Conservation (phyloP, 2,797 vertebrate species). For the Coracias cyanogaster region DNA sequence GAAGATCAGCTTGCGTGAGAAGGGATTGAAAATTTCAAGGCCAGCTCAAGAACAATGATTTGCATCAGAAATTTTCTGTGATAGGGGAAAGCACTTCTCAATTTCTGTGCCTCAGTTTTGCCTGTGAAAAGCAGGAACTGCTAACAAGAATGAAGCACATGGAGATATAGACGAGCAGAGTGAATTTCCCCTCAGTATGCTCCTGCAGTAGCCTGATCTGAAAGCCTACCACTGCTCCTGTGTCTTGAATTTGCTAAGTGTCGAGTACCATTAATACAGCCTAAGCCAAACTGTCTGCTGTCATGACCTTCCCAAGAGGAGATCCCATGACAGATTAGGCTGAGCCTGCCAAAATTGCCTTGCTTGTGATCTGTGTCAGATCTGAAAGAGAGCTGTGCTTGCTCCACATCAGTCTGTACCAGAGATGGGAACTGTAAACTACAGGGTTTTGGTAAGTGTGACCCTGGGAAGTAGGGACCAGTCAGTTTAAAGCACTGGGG, state of each 20-base stretch:
- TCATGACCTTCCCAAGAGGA: background rate
- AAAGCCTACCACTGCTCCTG: background rate
- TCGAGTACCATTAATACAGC: background rate
- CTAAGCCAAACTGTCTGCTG: background rate
- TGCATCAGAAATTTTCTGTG: background rate
- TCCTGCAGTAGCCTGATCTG: background rate
- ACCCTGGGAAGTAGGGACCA: background rate
- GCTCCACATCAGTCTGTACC: rapidly evolving
- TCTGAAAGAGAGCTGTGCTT: background rate
- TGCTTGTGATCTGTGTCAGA: background rate
- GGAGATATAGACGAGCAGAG: background rate
- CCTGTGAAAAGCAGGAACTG: background rate
- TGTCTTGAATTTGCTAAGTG: background rate
- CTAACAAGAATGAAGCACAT: background rate
- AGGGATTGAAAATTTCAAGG: background rate
- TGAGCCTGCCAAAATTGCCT: background rate
- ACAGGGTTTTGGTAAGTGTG: background rate
- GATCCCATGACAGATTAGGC: background rate
- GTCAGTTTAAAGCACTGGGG: background rate
- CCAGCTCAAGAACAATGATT: background rate
- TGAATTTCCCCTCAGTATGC: background rate
- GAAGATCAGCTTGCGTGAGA: background rate
- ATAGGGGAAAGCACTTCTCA: background rate
- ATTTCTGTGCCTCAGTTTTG: background rate
- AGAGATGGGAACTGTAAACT: background rate